Evolutionary conservation across 1,140 invertebrate species (phyloP).

Genomic region (Cepaea nemoralis): DNA sequence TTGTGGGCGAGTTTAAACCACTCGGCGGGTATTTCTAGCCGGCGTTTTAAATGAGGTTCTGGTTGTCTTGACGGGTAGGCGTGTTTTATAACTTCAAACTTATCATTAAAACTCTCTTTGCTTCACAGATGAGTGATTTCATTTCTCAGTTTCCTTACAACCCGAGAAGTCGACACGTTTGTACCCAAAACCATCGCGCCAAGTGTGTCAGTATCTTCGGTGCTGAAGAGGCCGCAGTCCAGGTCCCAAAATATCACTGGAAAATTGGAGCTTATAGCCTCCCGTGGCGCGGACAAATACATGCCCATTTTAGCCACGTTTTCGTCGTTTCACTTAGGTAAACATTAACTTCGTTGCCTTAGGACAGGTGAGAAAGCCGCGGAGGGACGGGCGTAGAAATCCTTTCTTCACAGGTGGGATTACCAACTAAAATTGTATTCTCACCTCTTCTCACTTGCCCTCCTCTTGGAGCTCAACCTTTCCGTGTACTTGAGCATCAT

Average conservation of each 20-base stretch:
- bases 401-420: slow-evolving; percentile 6
- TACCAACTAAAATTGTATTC: background rate
- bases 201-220: background rate
- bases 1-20: background rate
- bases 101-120: background rate
- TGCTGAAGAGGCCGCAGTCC: background rate
- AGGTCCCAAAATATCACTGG: slow-evolving; percentile 6
- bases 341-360: background rate
- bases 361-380: background rate
- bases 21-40: background rate
- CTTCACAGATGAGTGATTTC: slow-evolving; percentile 7
- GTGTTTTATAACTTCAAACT: background rate
- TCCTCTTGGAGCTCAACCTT: background rate
- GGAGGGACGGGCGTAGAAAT: slow-evolving; percentile 15
- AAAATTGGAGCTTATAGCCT: background rate
- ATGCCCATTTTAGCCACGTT: background rate
- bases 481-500: background rate
- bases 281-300: background rate
- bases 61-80: background rate
- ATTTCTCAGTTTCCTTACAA: background rate
- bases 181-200: background rate
- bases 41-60: background rate
- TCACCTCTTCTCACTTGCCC: background rate
- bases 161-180: background rate
- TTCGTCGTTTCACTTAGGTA: background rate